A percentile compares a stretch with the other conserved stretches of the same genome.
These are phyloP conservation scores for Thereva nobilitata DNA, from an alignment of 2,888 invertebrate genomes.

Conservation along the genomic window DNA sequence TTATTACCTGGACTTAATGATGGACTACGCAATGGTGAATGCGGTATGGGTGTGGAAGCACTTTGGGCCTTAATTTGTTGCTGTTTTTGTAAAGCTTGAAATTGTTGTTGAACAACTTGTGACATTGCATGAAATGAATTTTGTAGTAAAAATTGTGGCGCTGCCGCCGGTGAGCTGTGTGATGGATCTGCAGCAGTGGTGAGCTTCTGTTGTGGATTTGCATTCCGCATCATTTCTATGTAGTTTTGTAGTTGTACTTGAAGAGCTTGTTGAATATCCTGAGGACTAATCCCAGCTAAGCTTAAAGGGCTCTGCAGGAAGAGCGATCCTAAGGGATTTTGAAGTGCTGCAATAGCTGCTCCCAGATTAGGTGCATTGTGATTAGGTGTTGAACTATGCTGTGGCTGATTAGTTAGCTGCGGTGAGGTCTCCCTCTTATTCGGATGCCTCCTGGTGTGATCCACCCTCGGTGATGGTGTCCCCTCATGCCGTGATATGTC, in stretches of 20 bases:
- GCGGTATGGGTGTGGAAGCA: constrained; percentile 52
- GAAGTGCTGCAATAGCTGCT: constrained; percentile 48
- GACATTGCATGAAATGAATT: constrained; percentile 78
- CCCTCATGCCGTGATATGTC: constrained; percentile 18
- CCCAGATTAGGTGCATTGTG: constrained; percentile 42
- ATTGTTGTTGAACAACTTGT: constrained; percentile 78
- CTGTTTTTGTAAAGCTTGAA: constrained; percentile 77
- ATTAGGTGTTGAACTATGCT: constrained; percentile 19
- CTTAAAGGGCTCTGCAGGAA: constrained; percentile 52
- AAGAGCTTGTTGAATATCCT: constrained; percentile 54
- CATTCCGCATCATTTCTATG: constrained; percentile 55
- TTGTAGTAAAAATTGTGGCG: constrained; percentile 74
- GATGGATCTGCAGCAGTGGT: constrained; percentile 46
- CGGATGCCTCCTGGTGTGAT: constrained; percentile 39
- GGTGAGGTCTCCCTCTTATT: constrained; percentile 31
- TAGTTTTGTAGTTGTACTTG: constrained; percentile 56
- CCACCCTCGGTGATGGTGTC: constrained; percentile 10
- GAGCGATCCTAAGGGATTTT: constrained; percentile 51
- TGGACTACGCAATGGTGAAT: constrained; percentile 57
- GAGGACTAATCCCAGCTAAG: constrained; percentile 46
- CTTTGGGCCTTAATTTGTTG: constrained; percentile 53
- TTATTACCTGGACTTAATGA: constrained; percentile 53
- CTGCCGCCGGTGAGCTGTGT: constrained; percentile 44
- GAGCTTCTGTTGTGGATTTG: constrained; percentile 43
- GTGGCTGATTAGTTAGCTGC: constrained; percentile 7